phyloP scores from a whole-genome alignment of 2,113 vertebrate genomes.

The Hydropotes inermis region DNA sequence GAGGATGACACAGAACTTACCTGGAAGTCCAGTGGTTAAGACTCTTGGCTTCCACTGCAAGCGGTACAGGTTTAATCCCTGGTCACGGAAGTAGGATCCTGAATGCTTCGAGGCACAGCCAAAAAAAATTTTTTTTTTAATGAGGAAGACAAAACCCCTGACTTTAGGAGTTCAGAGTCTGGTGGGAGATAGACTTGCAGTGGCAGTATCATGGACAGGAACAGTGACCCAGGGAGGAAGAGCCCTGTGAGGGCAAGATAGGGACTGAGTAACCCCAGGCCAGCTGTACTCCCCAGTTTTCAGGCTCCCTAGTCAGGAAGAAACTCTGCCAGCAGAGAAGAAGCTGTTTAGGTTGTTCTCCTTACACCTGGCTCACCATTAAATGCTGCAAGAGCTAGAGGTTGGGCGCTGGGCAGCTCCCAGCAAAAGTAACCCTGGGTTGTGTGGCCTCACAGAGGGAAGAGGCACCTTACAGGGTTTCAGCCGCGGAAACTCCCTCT shows the following conservation, averaged over 20 bases:
- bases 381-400: background rate
- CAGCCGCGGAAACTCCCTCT: background rate
- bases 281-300: background rate
- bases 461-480: background rate
- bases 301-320: background rate
- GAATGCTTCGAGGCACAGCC: background rate
- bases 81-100: background rate
- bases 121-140: background rate
- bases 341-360: background rate
- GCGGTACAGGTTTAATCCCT: background rate
- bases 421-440: background rate
- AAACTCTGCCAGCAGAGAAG: background rate
- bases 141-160: background rate
- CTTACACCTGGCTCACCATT: background rate
- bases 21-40: background rate
- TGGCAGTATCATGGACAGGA: no score
- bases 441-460: background rate
- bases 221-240: fast-evolving
- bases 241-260: background rate
- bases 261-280: background rate
- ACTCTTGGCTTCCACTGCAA: background rate
- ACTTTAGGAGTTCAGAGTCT: background rate
- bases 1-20: background rate
- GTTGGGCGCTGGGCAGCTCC: background rate
- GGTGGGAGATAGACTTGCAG: background rate